Base-by-base conservation (phyloP, 1,140 invertebrate species). In the Drosophila erecta region DNA sequence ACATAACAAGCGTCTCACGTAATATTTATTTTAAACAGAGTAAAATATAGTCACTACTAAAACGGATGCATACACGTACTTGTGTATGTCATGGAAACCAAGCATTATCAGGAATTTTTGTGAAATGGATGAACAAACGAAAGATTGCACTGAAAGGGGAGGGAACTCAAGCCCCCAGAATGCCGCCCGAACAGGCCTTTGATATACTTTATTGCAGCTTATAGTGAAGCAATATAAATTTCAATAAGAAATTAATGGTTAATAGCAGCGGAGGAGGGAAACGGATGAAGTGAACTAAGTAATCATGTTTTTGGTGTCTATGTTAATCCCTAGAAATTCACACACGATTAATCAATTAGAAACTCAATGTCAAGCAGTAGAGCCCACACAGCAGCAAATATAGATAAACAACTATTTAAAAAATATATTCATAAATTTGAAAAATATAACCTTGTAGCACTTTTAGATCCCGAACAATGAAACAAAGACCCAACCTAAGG, bases 251-350 rank as follows among this genome's bases (percentile, higher is more conserved):
- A 38, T 58, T 58, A 58, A 67, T 24, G 46, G 50, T 50, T 66
- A 70, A 17, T 14, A 10, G 14, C 27, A 22, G 53, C 4, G 35
- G 43, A 44, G 35, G 15, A 4, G 35, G 35, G 35, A 30, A 58
- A 12, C 3, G 11, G 1, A 38, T 14, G 27, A 55, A 62, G 20
- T 35, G 40, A 67, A 73, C 60, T 80, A 77, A 77, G 53, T 81
- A 86, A 30, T 80, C 76, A 76, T 84, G 71, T 87, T 89, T 86
- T 89, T 79, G 84, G 84, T 89, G 84, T 89, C 84, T 89, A 89
- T 72, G 85, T 84, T 89, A 89, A 78, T 90, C 81, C 76, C 73
- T 90, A 84, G 76, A 85, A 90, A 69, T 78, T 76, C 72, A 66
- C 54, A 66, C 73, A 46, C 58, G 71, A 84, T 84, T 89, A 87